These are phyloP conservation scores for Alca torda DNA, from an alignment of 2,797 vertebrate species.

Conservation along the genomic window DNA sequence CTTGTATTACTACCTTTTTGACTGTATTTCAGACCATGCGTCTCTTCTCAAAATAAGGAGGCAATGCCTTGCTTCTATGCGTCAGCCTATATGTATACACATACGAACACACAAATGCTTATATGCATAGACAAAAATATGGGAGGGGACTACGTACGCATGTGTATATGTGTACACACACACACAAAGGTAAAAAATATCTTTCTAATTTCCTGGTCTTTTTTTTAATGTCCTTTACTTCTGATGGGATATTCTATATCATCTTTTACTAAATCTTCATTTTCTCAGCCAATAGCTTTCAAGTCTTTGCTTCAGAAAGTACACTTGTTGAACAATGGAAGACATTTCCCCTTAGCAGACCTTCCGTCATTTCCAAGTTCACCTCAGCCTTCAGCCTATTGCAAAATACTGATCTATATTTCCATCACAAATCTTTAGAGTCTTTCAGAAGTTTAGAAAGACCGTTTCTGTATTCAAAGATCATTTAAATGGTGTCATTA, in stretches of 20 bases:
- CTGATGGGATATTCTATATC: neutral
- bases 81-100: neutral
- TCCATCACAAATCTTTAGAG: neutral
- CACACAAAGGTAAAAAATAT: neutral
- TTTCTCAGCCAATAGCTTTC: neutral
- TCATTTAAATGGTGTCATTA: neutral
- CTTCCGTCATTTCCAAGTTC: neutral
- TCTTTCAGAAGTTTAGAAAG: neutral
- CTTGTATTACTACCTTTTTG: neutral
- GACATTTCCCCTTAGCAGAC: neutral
- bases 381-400: neutral
- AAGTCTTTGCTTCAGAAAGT: neutral
- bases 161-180: neutral
- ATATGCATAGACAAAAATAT: neutral
- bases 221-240: neutral
- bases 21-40: neutral
- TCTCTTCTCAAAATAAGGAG: neutral
- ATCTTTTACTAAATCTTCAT: neutral
- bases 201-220: neutral
- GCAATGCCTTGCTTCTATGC: neutral
- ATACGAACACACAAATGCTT: neutral
- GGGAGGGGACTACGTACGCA: neutral
- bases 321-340: neutral
- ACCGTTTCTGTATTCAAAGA: neutral
- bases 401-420: neutral